Conservation (phyloP, 2,797 vertebrate genomes). For the Ataeniobius toweri region DNA sequence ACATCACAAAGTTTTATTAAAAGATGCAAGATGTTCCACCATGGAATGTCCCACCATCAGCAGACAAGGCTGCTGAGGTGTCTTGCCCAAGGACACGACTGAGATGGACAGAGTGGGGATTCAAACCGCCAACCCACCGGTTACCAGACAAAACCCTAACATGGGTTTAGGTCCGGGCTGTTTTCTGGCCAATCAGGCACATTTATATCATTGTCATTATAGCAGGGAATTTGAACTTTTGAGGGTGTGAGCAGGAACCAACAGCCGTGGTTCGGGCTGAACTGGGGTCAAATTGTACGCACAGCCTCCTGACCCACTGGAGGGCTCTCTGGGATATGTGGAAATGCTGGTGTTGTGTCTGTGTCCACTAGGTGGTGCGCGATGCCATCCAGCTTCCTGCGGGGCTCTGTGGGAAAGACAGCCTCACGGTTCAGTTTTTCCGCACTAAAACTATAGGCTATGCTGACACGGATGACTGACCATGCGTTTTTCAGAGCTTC, state of each 20-base stretch:
- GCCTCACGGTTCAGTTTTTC: not conserved
- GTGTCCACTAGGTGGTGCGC: constrained; percentile 37
- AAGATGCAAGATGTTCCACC: no score
- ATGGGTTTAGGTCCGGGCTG: no score
- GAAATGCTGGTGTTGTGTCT: not conserved
- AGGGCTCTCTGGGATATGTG: not conserved
- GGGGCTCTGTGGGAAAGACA: not conserved
- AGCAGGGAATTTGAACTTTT: not conserved
- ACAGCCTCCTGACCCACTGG: not conserved
- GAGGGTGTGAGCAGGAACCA: not conserved
- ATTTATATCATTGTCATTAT: no score
- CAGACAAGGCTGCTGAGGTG: no score
- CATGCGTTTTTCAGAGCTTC: not conserved
- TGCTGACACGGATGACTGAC: not conserved
- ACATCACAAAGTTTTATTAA: no score
- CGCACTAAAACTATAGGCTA: not conserved
- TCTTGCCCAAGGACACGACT: no score
- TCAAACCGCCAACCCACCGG: no score
- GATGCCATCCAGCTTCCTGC: not conserved
- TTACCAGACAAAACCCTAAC: no score
- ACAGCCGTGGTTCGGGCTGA: not conserved
- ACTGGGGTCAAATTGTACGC: no score
- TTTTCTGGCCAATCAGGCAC: no score
- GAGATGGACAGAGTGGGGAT: no score
- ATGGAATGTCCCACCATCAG: no score